Evolutionary conservation across 2,797 vertebrate genomes (phyloP).

Genomic region (Hydrophis major): DNA sequence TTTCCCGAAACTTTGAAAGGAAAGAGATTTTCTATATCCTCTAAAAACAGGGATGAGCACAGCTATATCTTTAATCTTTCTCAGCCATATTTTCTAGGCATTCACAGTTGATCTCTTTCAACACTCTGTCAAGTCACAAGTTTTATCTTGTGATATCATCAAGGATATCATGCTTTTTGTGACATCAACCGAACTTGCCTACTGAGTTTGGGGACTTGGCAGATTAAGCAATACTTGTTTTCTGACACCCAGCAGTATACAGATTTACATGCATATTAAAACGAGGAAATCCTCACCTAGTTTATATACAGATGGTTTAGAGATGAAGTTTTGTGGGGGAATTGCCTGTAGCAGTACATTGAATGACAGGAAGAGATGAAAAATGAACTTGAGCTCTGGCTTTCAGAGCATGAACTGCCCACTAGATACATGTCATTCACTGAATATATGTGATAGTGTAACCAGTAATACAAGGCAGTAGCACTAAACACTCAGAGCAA

Average conservation of each 20-base stretch:
- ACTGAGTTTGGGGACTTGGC: not conserved
- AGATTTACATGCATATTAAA: not conserved
- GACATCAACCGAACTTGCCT: not conserved
- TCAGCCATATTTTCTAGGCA: not conserved
- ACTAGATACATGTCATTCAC: conserved; percentile 24
- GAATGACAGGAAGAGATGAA: not conserved
- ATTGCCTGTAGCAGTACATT: not conserved
- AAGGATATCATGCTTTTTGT: not conserved
- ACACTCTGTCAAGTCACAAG: not conserved
- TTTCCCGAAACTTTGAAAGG: not conserved
- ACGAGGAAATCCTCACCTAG: not conserved
- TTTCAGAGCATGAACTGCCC: not conserved
- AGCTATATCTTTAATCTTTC: not conserved
- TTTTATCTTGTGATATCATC: not conserved
- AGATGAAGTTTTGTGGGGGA: not conserved
- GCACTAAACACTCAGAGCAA: conserved; percentile 5
- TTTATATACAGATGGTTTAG: not conserved
- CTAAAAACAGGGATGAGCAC: not conserved
- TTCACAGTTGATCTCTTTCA: not conserved
- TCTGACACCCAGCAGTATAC: not conserved
- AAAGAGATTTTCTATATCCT: not conserved
- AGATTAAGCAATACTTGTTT: not conserved
- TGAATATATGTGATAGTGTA: conserved; percentile 13
- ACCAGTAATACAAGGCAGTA: conserved; percentile 9
- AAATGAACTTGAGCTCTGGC: not conserved